Base-by-base conservation (phyloP, 2,888 invertebrate genomes). In the Blastobasis adustella region DNA sequence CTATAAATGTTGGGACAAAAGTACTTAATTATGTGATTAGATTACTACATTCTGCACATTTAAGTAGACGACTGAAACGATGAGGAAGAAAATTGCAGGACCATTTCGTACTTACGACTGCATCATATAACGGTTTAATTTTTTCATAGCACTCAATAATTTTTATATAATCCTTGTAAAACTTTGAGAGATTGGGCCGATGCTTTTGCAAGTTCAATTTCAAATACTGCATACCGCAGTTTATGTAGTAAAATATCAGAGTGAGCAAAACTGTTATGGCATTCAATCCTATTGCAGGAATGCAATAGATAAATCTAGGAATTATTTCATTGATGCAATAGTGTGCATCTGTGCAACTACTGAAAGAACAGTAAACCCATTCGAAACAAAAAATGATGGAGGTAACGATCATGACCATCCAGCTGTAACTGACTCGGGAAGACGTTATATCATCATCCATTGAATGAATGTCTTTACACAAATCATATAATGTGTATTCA, bases 121-220 rank as follows among this genome's bases (percentile, higher is more conserved):
- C 54, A 36, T 46, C 49, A 44, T 51, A 56, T 40, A 56, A 37
- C 4, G 54, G 55, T 43, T 10, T 58, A 8, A 58, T 53, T 49
- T 50, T 54, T 36, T 55, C 45, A 10, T 40, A 53, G 49, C 49
- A 47, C 9, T 23, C 23, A 23, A 23, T 23, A 23, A 23, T 23
- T 23, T 23, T 23, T 23, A 23, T 23, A 23, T 23, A 58, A 7
- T 47, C 43, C 5, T 46, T 43, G n/a, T 41, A 8, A 9, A 49
- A 23, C 4, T 5, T 9, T 6, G 6, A 45, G 7, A 53, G 38
- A 50, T 38, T 44, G 0, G 47, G n/a, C 37, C 47, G n/a, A 8
- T 23, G 23, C 3, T 23, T 23, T 23, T 23, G 23, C 23, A 23
- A 23, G 23, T 23, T 23, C 23, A 23, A 5, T 7, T 51, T 50